A percentile compares a stretch with the other conserved stretches of the same genome.
Evolutionary conservation across 92 coral and sea anemone genomes (phyloP).

Genomic region (Virgularia gustaviana): DNA sequence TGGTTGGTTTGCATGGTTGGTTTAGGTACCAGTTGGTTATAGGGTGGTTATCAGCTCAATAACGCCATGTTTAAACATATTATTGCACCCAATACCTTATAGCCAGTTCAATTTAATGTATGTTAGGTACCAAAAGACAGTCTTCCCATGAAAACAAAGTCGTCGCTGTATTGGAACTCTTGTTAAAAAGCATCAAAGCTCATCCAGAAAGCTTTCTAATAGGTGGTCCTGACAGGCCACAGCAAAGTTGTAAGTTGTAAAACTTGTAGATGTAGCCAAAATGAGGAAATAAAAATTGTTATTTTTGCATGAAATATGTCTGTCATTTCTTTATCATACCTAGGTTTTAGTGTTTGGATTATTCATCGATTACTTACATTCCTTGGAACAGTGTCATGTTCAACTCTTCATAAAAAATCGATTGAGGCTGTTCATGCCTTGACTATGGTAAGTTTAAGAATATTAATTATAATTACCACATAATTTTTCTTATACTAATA

Average conservation of each 20-base stretch:
- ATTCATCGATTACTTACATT: slow-evolving; percentile 15
- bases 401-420: slow-evolving; percentile 22
- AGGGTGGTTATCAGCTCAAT: too few relatives aligned
- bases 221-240: slow-evolving; percentile 6
- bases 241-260: slow-evolving; percentile 27
- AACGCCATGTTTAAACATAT: too few relatives aligned
- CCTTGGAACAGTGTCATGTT: slow-evolving; percentile 7
- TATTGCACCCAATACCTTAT: too few relatives aligned
- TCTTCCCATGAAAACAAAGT: slow-evolving; percentile 6
- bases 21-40: too few relatives aligned
- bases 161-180: slow-evolving; percentile 11
- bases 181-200: slow-evolving; percentile 23
- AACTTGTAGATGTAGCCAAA: too few relatives aligned
- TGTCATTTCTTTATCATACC: too few relatives aligned
- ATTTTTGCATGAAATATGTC: too few relatives aligned
- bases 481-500: background rate
- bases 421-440: slow-evolving; percentile 11
- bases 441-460: slow-evolving; percentile 16
- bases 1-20: too few relatives aligned
- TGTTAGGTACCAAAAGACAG: slow-evolving; percentile 13
- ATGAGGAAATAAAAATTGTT: background rate
- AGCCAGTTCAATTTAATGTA: too few relatives aligned
- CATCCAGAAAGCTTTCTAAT: slow-evolving; percentile 17
- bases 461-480: background rate
- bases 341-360: slow-evolving; percentile 31